Conservation (phyloP, 2,888 invertebrate genomes). For the Listrodromus nycthemerus region DNA sequence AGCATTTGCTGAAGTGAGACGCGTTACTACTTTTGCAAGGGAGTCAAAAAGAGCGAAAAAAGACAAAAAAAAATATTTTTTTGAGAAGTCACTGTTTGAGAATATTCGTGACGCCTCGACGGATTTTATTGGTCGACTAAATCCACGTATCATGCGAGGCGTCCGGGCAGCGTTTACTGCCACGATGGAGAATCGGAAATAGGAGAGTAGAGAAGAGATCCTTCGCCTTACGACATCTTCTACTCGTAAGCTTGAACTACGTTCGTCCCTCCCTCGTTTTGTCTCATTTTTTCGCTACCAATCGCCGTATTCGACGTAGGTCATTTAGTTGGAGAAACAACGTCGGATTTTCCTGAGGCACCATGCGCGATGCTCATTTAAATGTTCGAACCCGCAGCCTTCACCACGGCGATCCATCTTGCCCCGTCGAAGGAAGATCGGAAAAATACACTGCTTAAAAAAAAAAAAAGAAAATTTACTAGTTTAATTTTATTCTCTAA, state of each 20-base stretch:
- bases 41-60: background rate
- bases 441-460: background rate
- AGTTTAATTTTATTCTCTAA: too few relatives aligned
- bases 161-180: slow-evolving; percentile 20
- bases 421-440: background rate
- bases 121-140: slow-evolving; percentile 79
- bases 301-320: slow-evolving; percentile 61
- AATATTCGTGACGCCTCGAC: slow-evolving; percentile 78
- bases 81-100: slow-evolving; percentile 51
- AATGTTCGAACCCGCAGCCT: slow-evolving; percentile 47
- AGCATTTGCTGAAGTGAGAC: background rate
- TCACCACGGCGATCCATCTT: background rate
- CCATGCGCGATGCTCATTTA: slow-evolving; percentile 61
- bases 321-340: slow-evolving; percentile 68
- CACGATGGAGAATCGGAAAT: slow-evolving; percentile 24
- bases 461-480: background rate
- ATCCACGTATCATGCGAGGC: slow-evolving; percentile 73
- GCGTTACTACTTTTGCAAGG: background rate
- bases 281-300: slow-evolving; percentile 41
- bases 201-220: slow-evolving; percentile 40
- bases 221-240: slow-evolving; percentile 73
- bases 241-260: slow-evolving; percentile 72
- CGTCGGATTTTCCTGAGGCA: slow-evolving; percentile 51
- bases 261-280: slow-evolving; percentile 69
- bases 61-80: slow-evolving; percentile 19